These are phyloP conservation scores for Lysandra coridon DNA, from an alignment of 2,888 invertebrate species.

Conservation along the genomic window DNA sequence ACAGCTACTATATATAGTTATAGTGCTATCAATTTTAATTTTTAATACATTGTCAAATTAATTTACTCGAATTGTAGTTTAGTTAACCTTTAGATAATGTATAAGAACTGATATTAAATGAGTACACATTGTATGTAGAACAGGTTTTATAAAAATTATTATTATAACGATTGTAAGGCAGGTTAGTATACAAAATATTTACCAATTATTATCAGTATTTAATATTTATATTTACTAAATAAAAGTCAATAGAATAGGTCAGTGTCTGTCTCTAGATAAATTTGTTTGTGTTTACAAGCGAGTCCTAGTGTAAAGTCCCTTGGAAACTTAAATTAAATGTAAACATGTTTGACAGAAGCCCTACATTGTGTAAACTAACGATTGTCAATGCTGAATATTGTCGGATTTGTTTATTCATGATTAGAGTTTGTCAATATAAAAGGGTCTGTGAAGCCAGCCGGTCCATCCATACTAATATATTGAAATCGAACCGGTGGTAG, in stretches of 20 bases:
- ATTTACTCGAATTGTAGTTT: too few species aligned
- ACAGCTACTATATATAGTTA: too few species aligned
- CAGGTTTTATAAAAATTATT: too few species aligned
- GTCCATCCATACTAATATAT: too few species aligned
- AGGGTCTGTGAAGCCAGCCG: not conserved
- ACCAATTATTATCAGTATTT: not conserved
- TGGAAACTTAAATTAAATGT: not conserved
- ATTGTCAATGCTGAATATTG: not conserved
- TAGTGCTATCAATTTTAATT: too few species aligned
- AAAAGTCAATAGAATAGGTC: not conserved
- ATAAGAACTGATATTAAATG: too few species aligned
- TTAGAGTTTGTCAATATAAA: not conserved
- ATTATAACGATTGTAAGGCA: not conserved
- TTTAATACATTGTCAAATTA: too few species aligned
- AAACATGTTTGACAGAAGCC: not conserved
- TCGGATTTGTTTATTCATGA: not conserved
- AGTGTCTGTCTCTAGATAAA: not conserved
- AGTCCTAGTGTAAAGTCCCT: not conserved
- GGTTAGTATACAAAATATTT: not conserved
- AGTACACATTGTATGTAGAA: too few species aligned
- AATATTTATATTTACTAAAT: not conserved
- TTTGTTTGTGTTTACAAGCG: not conserved
- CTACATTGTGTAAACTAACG: not conserved
- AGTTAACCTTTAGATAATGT: too few species aligned
- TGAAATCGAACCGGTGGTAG: too few species aligned